Evolutionary conservation across 2,888 invertebrate genomes (phyloP).

Genomic region (Xanthia icteritia): DNA sequence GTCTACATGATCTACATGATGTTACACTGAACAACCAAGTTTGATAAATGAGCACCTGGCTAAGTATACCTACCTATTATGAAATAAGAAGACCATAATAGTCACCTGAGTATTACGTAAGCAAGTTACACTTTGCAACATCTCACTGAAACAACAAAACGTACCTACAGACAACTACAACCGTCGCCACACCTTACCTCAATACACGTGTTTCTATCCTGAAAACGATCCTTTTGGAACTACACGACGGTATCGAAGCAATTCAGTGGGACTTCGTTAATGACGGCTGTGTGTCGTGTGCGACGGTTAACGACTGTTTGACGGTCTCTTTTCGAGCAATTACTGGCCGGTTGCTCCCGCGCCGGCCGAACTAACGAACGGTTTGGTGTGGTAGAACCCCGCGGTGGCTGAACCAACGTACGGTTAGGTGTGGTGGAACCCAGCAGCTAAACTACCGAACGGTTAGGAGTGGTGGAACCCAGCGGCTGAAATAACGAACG

Average conservation of each 20-base stretch:
- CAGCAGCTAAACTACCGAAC: neutral
- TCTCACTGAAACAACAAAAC: neutral
- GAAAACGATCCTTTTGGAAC: neutral
- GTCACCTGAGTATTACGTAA: neutral
- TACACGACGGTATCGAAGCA: constrained; percentile 14
- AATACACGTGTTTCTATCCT: constrained; percentile 2
- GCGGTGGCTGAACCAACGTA: constrained; percentile 11
- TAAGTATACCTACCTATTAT: neutral
- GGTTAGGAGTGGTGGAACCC: constrained; percentile 10
- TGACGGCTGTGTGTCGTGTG: constrained; percentile 39
- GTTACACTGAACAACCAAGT: neutral
- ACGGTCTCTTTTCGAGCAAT: constrained; percentile 54
- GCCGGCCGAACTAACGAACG: constrained; percentile 21
- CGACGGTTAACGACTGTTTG: constrained; percentile 46
- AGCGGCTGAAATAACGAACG: constrained; percentile 12
- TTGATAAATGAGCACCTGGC: neutral
- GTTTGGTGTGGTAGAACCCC: neutral
- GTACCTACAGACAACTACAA: constrained; percentile 2
- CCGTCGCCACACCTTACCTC: neutral
- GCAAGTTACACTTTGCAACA: neutral
- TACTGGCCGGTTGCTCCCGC: constrained; percentile 40
- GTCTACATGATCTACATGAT: neutral
- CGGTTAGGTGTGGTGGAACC: neutral
- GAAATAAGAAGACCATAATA: neutral
- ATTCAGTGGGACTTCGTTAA: constrained; percentile 45